A percentile compares a stretch with the other conserved stretches of the same genome.
These are phyloP conservation scores for Dexiosoma caninum DNA, from an alignment of 2,888 invertebrate species.

Conservation along the genomic window DNA sequence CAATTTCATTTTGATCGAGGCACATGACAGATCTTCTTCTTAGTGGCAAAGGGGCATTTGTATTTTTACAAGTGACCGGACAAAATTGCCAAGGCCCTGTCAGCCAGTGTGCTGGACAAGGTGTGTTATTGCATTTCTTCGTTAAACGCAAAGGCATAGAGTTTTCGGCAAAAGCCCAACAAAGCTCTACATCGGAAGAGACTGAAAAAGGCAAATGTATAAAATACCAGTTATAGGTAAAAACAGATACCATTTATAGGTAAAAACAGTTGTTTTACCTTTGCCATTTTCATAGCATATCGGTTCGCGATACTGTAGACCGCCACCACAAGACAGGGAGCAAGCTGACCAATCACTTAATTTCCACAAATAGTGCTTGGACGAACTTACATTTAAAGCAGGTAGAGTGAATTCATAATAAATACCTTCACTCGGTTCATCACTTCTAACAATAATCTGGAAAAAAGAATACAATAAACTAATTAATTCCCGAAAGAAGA, in stretches of 20 bases:
- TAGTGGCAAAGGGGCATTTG: slow-evolving; percentile 80
- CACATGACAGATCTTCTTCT: slow-evolving; percentile 85
- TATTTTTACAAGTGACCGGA: slow-evolving; percentile 82
- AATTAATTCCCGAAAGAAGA: background rate
- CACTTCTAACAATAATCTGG: slow-evolving; percentile 85
- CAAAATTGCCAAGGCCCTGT: slow-evolving; percentile 92
- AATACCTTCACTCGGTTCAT: slow-evolving; percentile 87
- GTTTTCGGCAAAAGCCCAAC: slow-evolving; percentile 80
- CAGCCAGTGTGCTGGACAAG: slow-evolving; percentile 90
- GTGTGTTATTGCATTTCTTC: slow-evolving; percentile 83
- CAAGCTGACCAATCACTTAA: slow-evolving; percentile 90
- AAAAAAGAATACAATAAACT: slow-evolving; percentile 57
- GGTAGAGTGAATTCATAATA: slow-evolving; percentile 87
- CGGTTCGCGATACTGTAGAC: slow-evolving; percentile 81
- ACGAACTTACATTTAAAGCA: slow-evolving; percentile 80
- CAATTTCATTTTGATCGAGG: slow-evolving; percentile 86
- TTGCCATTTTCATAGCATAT: slow-evolving; percentile 78
- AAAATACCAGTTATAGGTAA: background rate
- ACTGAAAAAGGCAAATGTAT: slow-evolving; percentile 73
- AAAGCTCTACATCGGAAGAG: slow-evolving; percentile 81
- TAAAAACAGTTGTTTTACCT: slow-evolving; percentile 71
- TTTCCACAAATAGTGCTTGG: slow-evolving; percentile 85
- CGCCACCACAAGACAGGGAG: slow-evolving; percentile 87
- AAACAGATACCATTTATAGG: background rate
- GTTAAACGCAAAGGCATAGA: slow-evolving; percentile 81